Percentiles rank a stretch among this genome's conserved stretches.
Evolutionary conservation across 2,113 vertebrate species (phyloP).

Genomic region (Gobius niger): DNA sequence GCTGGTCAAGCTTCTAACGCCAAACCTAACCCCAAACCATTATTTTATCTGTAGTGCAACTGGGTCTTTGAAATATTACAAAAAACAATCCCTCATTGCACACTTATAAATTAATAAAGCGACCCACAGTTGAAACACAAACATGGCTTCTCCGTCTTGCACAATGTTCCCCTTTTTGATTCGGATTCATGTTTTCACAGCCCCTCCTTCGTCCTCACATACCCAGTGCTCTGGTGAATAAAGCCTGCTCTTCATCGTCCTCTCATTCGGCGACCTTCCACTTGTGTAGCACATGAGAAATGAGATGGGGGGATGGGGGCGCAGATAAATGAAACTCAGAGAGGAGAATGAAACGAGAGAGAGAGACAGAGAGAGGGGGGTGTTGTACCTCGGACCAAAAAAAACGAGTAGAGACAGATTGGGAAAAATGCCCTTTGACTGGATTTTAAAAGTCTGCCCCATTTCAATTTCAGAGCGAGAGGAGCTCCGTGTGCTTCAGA

Average conservation of each 20-base stretch:
- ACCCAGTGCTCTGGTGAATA: slow-evolving; percentile 54
- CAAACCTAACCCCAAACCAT: too few species aligned
- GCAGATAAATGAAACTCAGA: slow-evolving; percentile 69
- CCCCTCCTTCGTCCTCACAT: slow-evolving; percentile 54
- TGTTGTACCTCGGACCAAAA: not conserved
- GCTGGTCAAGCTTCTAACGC: too few species aligned
- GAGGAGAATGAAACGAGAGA: slow-evolving; percentile 57
- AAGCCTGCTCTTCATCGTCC: slow-evolving; percentile 65
- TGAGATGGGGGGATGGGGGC: slow-evolving; percentile 63
- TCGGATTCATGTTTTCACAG: slow-evolving; percentile 46
- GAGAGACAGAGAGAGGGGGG: not conserved
- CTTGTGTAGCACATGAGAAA: slow-evolving; percentile 72
- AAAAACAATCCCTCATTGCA: too few species aligned
- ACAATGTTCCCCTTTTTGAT: slow-evolving; percentile 9
- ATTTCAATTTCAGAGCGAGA: slow-evolving; percentile 77
- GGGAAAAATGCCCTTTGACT: slow-evolving; percentile 71
- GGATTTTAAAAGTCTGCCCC: slow-evolving; percentile 74
- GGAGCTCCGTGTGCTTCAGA: slow-evolving; percentile 74
- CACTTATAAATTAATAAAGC: too few species aligned
- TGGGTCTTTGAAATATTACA: too few species aligned
- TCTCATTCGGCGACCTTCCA: slow-evolving; percentile 65
- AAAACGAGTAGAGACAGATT: slow-evolving; percentile 62
- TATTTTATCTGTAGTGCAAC: too few species aligned
- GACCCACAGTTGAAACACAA: not conserved
- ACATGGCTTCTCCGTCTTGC: not conserved